Percentiles rank a stretch among this genome's conserved stretches.
phyloP scores from a whole-genome alignment of 2,888 invertebrate species.

The Amiota minor region DNA sequence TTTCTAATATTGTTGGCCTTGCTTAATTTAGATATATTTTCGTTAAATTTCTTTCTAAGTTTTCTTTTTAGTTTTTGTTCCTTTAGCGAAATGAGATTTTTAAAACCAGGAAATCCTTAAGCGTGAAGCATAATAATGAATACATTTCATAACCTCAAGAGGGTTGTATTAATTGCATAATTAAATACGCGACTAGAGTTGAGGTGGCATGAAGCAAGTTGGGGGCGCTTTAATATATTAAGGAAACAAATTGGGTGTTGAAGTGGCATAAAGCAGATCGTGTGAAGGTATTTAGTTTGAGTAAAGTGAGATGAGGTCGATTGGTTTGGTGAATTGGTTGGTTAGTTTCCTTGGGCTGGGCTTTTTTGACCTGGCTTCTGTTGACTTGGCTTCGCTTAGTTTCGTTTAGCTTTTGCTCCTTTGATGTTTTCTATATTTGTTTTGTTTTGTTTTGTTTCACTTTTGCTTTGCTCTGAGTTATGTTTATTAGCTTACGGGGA shows the following conservation, averaged over 20 bases:
- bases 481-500: slow-evolving; percentile 2
- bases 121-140: slow-evolving; percentile 9
- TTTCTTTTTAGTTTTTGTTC: neutral
- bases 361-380: too few relatives aligned
- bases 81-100: too few relatives aligned
- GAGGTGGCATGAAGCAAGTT: neutral
- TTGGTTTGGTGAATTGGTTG: too few relatives aligned
- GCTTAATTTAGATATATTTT: neutral
- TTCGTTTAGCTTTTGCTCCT: too few relatives aligned
- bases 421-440: too few relatives aligned
- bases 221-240: neutral
- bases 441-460: too few relatives aligned
- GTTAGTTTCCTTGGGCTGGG: too few relatives aligned
- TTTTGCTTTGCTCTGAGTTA: slow-evolving; percentile 6
- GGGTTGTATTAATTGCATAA: slow-evolving; percentile 29
- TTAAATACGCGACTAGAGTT: slow-evolving; percentile 15
- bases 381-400: too few relatives aligned
- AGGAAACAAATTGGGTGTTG: slow-evolving; percentile 1
- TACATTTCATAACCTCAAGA: slow-evolving; percentile 23
- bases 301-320: too few relatives aligned
- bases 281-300: neutral
- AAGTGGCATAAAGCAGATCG: neutral
- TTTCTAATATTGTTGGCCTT: too few relatives aligned
- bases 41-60: neutral
- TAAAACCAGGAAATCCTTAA: neutral